Evolutionary conservation across 1,140 invertebrate genomes (phyloP).

Genomic region (Leptonema lineaticorne): DNA sequence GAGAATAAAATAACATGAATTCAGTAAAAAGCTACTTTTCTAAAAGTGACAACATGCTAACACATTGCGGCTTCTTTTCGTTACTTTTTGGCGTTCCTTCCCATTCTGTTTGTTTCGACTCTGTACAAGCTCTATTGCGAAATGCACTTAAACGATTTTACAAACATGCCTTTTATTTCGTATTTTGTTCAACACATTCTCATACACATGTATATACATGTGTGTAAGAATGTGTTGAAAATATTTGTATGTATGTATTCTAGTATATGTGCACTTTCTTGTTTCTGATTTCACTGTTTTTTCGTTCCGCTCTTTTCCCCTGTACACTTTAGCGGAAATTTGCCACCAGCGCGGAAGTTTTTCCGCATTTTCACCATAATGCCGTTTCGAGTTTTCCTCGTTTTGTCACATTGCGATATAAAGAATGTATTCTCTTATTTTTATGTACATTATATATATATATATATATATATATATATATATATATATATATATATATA

Average conservation of each 20-base stretch:
- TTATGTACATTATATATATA: neutral
- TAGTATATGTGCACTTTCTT: too few species aligned
- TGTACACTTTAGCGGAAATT: too few species aligned
- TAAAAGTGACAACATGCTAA: neutral
- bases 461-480: neutral
- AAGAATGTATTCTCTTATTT: neutral
- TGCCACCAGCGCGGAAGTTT: slow-evolving; percentile 2
- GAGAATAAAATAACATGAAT: too few species aligned
- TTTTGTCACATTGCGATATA: neutral
- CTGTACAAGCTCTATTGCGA: slow-evolving; percentile 16
- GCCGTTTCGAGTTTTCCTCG: slow-evolving; percentile 22
- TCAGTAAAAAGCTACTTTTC: too few species aligned
- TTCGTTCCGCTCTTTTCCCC: too few species aligned
- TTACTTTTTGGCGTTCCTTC: neutral
- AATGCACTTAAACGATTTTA: slow-evolving; percentile 31
- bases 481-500: neutral
- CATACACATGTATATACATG: neutral
- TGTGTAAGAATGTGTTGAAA: too few species aligned
- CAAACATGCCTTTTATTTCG: slow-evolving; percentile 26
- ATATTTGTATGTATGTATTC: too few species aligned
- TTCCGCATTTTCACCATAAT: slow-evolving; percentile 19
- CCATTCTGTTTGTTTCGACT: neutral
- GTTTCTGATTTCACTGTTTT: too few species aligned
- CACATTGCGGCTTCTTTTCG: neutral
- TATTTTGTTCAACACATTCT: neutral